Evolutionary conservation across 2,888 invertebrate species (phyloP).

Genomic region (Notocelia uddmanniana): DNA sequence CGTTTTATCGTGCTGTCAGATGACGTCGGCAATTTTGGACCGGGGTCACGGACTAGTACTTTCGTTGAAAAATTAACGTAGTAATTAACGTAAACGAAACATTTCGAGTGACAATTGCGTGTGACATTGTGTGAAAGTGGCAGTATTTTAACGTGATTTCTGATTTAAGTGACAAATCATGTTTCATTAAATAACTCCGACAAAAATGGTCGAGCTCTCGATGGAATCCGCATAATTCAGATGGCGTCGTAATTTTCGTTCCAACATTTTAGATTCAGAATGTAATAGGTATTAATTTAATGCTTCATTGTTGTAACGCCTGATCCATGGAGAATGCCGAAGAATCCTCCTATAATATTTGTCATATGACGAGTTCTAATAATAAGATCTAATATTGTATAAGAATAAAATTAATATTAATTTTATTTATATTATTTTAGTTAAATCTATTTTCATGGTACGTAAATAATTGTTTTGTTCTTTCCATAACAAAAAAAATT

Average conservation of each 20-base stretch:
- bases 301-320: not conserved
- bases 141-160: not conserved
- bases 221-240: not conserved
- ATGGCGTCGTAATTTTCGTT: not conserved
- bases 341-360: not conserved
- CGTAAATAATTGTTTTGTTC: too few species aligned
- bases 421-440: too few species aligned
- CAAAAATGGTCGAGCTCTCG: not conserved
- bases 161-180: not conserved
- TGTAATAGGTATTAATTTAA: conserved; percentile 9
- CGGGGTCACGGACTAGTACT: too few species aligned
- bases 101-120: not conserved
- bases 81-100: not conserved
- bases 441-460: too few species aligned
- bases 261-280: not conserved
- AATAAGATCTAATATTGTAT: too few species aligned
- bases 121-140: not conserved
- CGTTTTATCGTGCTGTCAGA: too few species aligned
- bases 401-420: too few species aligned
- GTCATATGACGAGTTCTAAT: not conserved
- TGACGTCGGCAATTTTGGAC: too few species aligned
- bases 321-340: not conserved
- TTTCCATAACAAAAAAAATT: too few species aligned
- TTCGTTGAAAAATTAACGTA: too few species aligned
- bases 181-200: not conserved